A percentile compares a stretch with the other conserved stretches of the same genome.
Evolutionary conservation across 2,888 invertebrate genomes (phyloP).

Genomic region (Lithophane ornitopus): DNA sequence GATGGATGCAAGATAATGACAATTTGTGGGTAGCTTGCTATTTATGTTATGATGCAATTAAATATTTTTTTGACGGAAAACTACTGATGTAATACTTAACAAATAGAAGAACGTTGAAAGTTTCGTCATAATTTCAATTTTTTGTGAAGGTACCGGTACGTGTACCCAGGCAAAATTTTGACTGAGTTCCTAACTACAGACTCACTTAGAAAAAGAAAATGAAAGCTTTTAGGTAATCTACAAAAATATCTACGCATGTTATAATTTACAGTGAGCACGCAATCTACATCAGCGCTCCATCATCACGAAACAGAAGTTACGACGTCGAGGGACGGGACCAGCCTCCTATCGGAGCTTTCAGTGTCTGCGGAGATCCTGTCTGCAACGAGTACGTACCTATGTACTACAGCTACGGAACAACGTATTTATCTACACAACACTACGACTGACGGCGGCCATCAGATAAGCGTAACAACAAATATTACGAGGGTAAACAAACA

Average conservation of each 20-base stretch:
- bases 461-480: constrained; percentile 59
- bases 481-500: constrained; percentile 83
- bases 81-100: constrained; percentile 1
- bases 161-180: neutral
- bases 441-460: constrained; percentile 54
- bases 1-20: constrained; percentile 39
- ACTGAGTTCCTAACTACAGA: neutral
- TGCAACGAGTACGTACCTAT: constrained; percentile 2
- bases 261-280: constrained; percentile 16
- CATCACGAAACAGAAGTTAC: neutral
- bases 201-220: neutral
- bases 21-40: constrained; percentile 38
- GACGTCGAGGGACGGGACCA: neutral
- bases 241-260: constrained; percentile 21
- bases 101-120: neutral
- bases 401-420: constrained; percentile 35
- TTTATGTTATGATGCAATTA: neutral
- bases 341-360: constrained; percentile 44
- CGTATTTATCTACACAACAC: constrained; percentile 46
- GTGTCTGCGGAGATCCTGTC: constrained; percentile 17
- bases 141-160: neutral
- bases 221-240: constrained; percentile 14
- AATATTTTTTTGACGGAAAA: neutral
- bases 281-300: constrained; percentile 22
- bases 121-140: neutral